Evolutionary conservation across 2,797 vertebrate species (phyloP), one percentile per base, ranked within the genome.

Genomic region (Bryconaethiops microstoma): DNA sequence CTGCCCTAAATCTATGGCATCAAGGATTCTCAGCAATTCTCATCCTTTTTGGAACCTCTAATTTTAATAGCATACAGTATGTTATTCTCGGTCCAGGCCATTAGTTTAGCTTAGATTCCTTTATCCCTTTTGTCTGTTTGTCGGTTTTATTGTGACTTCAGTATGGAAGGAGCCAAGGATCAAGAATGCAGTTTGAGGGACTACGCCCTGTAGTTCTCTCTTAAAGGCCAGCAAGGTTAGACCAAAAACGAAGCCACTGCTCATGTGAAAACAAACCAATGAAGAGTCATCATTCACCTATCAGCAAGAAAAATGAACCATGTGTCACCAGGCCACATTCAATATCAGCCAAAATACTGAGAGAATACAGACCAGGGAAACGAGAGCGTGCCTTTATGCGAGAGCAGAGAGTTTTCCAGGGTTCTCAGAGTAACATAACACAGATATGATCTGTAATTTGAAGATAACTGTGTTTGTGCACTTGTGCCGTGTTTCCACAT

Each of bases 121-220:
- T 68, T 65, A 59, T 68, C 42, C 67, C 64, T 16, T 57, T 85
- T 79, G 60, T 73, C 35, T 35, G 35, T 35, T 35, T 35, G 35
- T 35, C 72, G 79, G 48, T 23, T 69, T 74, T 63, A 48, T 79
- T 79, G 76, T 63, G 55, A 63, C 62, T 77, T 64, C 74, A 50
- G 25, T 54, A 57, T 77, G 48, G 48, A 54, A 42, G n/a, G 45
- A 82, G 75, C 74, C 72, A 74, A 5, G 64, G 77, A 82, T 82
- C 67, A 64, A 77, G 79, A 80, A 77, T 50, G 55, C 59, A 70
- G 67, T 74, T 80, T 74, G 68, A 63, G 62, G 12, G 9, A 40
- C n/a, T 60, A 59, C 40, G 45, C 72, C 10, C 59, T 48, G 16
- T 6, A 5, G 17, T 21, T 19, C 48, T 60, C 48, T 59, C 50